Evolutionary conservation across 92 coral and sea anemone species (phyloP), one percentile per base, ranked within the genome.

Genomic region (Bergia sp.): DNA sequence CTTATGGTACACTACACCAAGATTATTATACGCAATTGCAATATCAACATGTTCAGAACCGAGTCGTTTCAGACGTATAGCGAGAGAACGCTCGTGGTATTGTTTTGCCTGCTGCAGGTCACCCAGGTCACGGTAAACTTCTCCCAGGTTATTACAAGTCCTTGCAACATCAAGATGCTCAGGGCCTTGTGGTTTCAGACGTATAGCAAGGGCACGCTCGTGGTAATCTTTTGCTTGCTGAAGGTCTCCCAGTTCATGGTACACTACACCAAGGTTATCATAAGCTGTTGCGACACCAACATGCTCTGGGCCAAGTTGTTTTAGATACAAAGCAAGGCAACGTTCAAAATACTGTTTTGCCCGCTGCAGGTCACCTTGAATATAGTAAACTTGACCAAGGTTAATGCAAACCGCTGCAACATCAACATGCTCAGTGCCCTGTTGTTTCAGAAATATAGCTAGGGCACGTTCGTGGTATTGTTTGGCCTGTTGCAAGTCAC

Each of bases 21-120:
- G 29, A 29, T 29, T 29, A 29, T 50, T 1, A 79, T 82, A 86
- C 2, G 78, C 15, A 77, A 38, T 18, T 38, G 91, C 91, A 21
- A 88, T 82, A 41, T 89, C 91, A 55, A 39, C 40, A 76, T 89
- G 91, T 12, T 69, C 79, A 13, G 83, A n/a, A 37, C 91, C 91
- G 16, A 82, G 82, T 74, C 20, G 53, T 50, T 89, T 67, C 40
- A 82, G 45, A 11, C 71, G 82, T 67, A 82, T 89, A n/a, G 13
- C n/a, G 0, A 4, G 65, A 36, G 91, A 82, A 3, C 13, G 81
- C 3, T 89, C 69, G 58, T 73, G 77, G 73, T 82, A 20, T 58
- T 82, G 36, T 50, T 82, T 82, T 29, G 29, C 29, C 29, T 29
- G 29, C 29, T 29, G 29, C 29, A 29, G 29, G 29, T 29, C 29